Conservation (phyloP, 2,888 invertebrate genomes). For the Sicus ferrugineus region DNA sequence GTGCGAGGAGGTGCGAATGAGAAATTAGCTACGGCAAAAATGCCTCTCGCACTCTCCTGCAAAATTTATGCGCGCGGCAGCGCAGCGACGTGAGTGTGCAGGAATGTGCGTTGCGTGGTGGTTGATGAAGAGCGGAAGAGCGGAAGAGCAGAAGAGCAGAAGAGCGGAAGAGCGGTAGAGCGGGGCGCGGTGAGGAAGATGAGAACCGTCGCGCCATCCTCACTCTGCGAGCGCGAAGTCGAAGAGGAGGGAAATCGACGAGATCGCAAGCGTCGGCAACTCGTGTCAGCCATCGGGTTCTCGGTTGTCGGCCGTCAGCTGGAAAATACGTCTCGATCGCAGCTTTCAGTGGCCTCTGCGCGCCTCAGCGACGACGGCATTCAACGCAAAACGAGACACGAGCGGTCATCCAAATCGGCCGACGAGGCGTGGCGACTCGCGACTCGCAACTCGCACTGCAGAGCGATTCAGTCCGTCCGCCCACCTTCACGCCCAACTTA, state of each 20-base stretch:
- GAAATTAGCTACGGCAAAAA: constrained; percentile 1
- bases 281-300: no score
- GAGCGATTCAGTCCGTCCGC: background rate
- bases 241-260: background rate
- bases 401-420: background rate
- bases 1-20: background rate
- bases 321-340: no score
- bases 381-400: no score
- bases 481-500: constrained; percentile 28
- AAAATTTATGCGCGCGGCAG: background rate
- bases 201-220: background rate
- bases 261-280: no score
- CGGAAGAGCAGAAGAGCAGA: no score
- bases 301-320: no score
- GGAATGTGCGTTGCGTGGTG: background rate
- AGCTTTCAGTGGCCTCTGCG: no score
- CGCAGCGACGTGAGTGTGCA: background rate
- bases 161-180: background rate
- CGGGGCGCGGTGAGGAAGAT: background rate
- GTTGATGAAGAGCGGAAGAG: background rate
- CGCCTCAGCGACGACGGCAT: no score
- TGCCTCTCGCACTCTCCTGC: background rate
- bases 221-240: background rate
- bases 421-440: constrained; percentile 5
- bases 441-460: background rate